A percentile compares a stretch with the other conserved stretches of the same genome.
Conservation (phyloP, 2,888 invertebrate species). For the Acanthacorydalis orientalis region DNA sequence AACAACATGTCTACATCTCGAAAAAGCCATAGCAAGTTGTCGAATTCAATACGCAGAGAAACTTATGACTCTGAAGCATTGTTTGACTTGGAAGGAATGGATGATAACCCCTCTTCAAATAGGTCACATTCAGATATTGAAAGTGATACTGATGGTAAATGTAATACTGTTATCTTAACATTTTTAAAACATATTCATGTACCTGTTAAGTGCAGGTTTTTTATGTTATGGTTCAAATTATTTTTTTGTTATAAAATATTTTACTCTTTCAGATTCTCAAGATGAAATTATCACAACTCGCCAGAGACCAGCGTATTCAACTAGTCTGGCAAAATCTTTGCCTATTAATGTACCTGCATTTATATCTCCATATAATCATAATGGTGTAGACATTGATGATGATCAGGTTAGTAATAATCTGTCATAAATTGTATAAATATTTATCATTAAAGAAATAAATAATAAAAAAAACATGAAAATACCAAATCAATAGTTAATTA, state of each 20-base stretch:
- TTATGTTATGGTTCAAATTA: background rate
- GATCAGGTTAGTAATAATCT: slow-evolving; percentile 29
- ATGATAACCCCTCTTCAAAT: slow-evolving; percentile 24
- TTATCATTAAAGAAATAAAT: background rate
- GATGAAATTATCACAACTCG: slow-evolving; percentile 42
- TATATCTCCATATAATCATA: slow-evolving; percentile 17
- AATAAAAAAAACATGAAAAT: no score
- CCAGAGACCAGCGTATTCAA: slow-evolving; percentile 21
- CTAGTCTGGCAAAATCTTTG: slow-evolving; percentile 52
- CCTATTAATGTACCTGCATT: slow-evolving; percentile 62
- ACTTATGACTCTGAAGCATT: slow-evolving; percentile 47
- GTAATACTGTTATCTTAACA: no score
- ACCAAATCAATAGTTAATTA: background rate
- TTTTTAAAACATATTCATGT: no score
- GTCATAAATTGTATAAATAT: background rate
- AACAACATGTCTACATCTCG: background rate
- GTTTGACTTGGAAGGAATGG: slow-evolving; percentile 63
- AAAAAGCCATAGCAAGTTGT: slow-evolving; percentile 1
- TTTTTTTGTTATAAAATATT: background rate
- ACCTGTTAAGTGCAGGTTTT: background rate
- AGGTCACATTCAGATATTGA: slow-evolving; percentile 40
- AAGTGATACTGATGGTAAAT: slow-evolving; percentile 56
- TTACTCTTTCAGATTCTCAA: slow-evolving; percentile 24
- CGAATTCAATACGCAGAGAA: slow-evolving; percentile 7
- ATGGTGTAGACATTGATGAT: slow-evolving; percentile 27